Evolutionary conservation across 1,140 invertebrate species (phyloP), one percentile per base, ranked within the genome.

Genomic region (Drosophila arizonae): DNA sequence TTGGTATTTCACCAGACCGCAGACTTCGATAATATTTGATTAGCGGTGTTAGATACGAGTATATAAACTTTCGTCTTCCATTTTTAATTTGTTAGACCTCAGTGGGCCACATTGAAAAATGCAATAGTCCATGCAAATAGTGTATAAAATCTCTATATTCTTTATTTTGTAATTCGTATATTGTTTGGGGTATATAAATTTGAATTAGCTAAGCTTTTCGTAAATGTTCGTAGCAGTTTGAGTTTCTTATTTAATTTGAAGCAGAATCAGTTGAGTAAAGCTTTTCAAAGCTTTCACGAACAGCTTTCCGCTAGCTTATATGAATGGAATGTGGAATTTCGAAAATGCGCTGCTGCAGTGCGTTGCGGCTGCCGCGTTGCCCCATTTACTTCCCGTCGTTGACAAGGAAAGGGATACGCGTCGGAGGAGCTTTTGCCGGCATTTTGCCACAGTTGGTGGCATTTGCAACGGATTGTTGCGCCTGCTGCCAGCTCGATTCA

Each of bases 301-400:
- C 36, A 51, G 64, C 72, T 70, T 62, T 62, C 13, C 0, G 48
- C 11, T 15, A 45, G 30, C n/a, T 24, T 8, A 58, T 54, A 51
- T 61, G 57, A 43, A 62, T 73, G 76, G 60, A 76, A 70, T 58
- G 3, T 58, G 80, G 80, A 84, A 84, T 41, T 61, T 76, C 81
- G 80, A 84, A 84, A 79, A 50, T 72, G 52, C 63, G 64, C 77
- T 85, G 77, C 80, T 85, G 77, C 80, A 84, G 79, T 72, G 64
- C 28, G 52, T 58, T 81, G 73, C 68, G 68, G 64, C 24, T 56
- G 65, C 61, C 33, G 36, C 61, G 66, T 62, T 84, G 81, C 45
- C 77, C 80, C 80, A 84, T 57, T 84, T 84, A 68, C 50, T 68
- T 76, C 76, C 62, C 67, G 58, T 60, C 41, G 13, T 46, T 9